Evolutionary conservation across 2,797 vertebrate genomes (phyloP).

Genomic region (Mormyrus proboscirostris): DNA sequence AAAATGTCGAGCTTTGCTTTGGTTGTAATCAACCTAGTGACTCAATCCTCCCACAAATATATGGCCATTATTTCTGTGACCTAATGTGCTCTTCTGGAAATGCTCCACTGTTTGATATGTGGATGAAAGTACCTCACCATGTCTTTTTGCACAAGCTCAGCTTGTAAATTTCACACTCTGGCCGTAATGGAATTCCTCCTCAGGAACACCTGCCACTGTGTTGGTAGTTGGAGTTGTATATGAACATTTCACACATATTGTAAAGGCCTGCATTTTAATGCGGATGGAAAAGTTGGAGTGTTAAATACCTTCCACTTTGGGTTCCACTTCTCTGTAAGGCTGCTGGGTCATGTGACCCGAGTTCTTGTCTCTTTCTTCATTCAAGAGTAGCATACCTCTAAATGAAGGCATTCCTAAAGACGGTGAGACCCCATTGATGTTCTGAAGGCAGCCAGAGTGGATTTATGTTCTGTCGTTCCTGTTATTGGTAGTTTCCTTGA

Average conservation of each 20-base stretch:
- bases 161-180: slow-evolving; percentile 11
- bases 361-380: neutral
- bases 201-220: neutral
- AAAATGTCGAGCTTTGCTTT: neutral
- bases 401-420: neutral
- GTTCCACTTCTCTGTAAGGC: neutral
- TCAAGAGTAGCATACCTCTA: neutral
- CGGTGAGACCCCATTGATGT: neutral
- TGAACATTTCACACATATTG: neutral
- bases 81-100: slow-evolving; percentile 8
- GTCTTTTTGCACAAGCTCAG: neutral
- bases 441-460: neutral
- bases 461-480: neutral
- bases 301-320: neutral
- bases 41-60: slow-evolving; percentile 12
- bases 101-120: slow-evolving; percentile 1
- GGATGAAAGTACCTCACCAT: neutral
- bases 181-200: neutral
- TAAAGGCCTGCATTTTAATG: slow-evolving; percentile 7
- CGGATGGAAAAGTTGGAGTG: neutral
- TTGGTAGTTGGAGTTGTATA: neutral
- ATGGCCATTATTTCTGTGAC: slow-evolving; percentile 13
- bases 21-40: slow-evolving; percentile 2
- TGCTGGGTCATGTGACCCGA: neutral
- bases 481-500: neutral